Percentiles rank a stretch among this genome's conserved stretches.
Evolutionary conservation across 2,113 vertebrate species (phyloP).

Genomic region (Calidris pygmaea): DNA sequence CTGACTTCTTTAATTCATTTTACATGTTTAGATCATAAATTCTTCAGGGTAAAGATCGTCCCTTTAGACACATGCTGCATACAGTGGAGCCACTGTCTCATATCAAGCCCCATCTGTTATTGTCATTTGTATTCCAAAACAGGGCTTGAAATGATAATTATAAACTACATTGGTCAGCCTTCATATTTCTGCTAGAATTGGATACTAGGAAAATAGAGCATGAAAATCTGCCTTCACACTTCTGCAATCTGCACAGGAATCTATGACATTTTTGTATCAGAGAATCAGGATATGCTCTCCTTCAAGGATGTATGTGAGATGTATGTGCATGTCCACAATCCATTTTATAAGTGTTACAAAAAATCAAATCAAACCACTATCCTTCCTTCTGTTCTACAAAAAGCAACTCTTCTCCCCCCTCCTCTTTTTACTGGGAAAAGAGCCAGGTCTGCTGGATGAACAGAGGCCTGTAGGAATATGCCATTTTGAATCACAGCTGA

Average conservation of each 20-base stretch:
- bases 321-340: background rate
- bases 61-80: background rate
- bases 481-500: background rate
- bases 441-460: background rate
- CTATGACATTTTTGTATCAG: background rate
- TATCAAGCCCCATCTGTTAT: conserved; percentile 21
- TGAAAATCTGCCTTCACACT: background rate
- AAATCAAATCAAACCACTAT: background rate
- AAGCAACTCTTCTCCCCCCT: background rate
- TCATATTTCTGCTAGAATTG: background rate
- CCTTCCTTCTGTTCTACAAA: background rate
- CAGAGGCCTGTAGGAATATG: background rate
- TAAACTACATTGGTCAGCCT: background rate
- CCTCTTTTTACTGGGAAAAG: background rate
- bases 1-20: background rate
- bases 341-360: background rate
- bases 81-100: background rate
- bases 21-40: background rate
- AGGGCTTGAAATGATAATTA: background rate
- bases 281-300: background rate
- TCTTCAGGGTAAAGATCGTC: background rate
- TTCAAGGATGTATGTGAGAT: background rate
- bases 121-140: conserved; percentile 4
- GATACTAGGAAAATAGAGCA: background rate
- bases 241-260: background rate